Conservation (phyloP, 2,113 vertebrate genomes). For the Proteles cristata region DNA sequence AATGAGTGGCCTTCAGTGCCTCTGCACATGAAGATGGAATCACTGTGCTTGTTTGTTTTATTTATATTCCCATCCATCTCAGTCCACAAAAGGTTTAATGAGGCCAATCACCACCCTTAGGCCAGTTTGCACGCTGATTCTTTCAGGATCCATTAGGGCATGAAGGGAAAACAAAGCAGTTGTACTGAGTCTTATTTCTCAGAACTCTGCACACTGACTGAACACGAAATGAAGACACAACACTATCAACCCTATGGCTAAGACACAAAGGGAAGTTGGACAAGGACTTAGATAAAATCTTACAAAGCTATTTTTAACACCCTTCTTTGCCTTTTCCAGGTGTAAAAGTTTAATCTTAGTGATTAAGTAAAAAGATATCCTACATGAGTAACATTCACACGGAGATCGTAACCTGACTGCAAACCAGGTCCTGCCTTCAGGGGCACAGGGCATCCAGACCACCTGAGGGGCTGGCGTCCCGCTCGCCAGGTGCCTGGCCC, state of each 20-base stretch:
- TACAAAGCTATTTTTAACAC: background rate
- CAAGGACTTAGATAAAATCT: background rate
- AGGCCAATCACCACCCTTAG: background rate
- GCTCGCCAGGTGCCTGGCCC: no score
- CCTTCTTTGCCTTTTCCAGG: background rate
- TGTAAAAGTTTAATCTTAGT: background rate
- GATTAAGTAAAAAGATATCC: background rate
- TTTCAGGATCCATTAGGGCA: background rate
- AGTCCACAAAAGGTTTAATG: background rate
- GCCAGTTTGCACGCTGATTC: background rate
- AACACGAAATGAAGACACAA: background rate
- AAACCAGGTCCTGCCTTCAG: background rate
- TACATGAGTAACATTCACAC: background rate
- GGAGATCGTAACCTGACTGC: background rate
- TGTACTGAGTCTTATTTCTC: slow-evolving; percentile 52
- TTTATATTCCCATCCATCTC: background rate
- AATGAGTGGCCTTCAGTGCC: background rate
- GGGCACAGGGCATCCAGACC: background rate
- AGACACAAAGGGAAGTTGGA: background rate
- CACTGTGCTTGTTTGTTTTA: background rate
- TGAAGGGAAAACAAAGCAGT: background rate
- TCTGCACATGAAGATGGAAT: background rate
- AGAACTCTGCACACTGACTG: background rate
- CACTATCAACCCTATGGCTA: background rate
- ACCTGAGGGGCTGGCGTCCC: background rate